Base-by-base conservation (phyloP, 2,113 vertebrate species). In the Amphiprion ocellaris region DNA sequence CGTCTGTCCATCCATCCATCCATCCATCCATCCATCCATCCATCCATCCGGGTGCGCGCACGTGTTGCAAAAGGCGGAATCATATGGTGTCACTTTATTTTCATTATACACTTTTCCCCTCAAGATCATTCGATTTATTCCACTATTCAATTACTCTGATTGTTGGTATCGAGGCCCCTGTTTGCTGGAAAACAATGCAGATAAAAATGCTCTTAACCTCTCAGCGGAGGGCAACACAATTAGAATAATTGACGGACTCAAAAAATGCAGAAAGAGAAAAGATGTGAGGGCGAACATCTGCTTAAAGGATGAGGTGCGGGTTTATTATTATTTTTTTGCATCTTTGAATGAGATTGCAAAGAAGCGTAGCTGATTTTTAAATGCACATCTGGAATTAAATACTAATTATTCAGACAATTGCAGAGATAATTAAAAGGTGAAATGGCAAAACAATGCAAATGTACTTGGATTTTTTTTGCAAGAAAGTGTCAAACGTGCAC, bases 151-250 rank as follows among this genome's bases (percentile, higher is more conserved):
- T 93, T 93, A 93, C 74, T 87, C 65, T 90, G 94, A 93, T 93
- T 93, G 90, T 90, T 90, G 86, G 79, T 69, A 87, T 91, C 72
- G 85, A 74, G 90, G 82, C 80, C 79, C 33, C 33, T 37, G 33
- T 87, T 86, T 81, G 85, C 89, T 72, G 79, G 82, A 88, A 93
- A 89, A 91, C 87, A 87, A 85, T 84, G 85, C 77, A 84, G 84
- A 90, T 91, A 88, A 91, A 93, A 93, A 93, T 92, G 91, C 90
- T 93, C 91, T 93, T 94, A 94, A 90, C 87, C 89, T 91, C 82
- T 92, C 90, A 93, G 84, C 90, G 87, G 86, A 89, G 86, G 88
- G 82, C 87, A 91, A 86, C 75, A 72, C 90, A 91, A 92, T 94
- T 92, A 92, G 88, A 94, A 90, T 90, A 92, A 93, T 91, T 90